These are phyloP conservation scores for Dolichopus griseipennis DNA, from an alignment of 2,888 invertebrate genomes.

Conservation along the genomic window DNA sequence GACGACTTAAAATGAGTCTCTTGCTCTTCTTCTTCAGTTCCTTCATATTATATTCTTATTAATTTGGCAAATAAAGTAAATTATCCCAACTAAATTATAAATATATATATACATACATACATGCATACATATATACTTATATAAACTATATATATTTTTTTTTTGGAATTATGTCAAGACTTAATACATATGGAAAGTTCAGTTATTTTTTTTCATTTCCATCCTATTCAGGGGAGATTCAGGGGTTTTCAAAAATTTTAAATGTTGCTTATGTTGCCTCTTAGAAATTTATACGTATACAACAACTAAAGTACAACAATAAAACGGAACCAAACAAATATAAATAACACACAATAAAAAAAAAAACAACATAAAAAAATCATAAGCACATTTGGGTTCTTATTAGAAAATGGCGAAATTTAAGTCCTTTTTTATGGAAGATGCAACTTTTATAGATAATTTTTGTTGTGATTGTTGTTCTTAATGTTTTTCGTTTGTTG, in stretches of 20 bases:
- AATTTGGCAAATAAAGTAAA: neutral
- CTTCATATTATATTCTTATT: too few species aligned
- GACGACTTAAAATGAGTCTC: neutral
- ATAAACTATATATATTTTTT: too few species aligned
- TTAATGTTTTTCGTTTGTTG: too few species aligned
- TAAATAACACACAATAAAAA: too few species aligned
- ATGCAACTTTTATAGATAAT: neutral
- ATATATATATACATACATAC: too few species aligned
- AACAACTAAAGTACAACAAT: neutral
- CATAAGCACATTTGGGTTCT: neutral
- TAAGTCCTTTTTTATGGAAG: neutral
- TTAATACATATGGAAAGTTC: neutral
- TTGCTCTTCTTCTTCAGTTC: neutral
- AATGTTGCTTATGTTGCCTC: neutral
- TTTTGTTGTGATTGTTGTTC: too few species aligned
- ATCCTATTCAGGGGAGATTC: neutral
- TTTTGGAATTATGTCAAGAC: neutral
- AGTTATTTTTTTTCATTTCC: neutral
- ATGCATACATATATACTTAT: too few species aligned
- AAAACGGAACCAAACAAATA: too few species aligned
- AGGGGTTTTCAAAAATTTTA: too few species aligned
- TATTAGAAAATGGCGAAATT: neutral
- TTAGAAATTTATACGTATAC: neutral
- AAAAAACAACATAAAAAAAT: too few species aligned
- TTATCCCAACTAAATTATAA: neutral